phyloP scores from a whole-genome alignment of 1,140 invertebrate genomes.

The Bemisia tabaci region DNA sequence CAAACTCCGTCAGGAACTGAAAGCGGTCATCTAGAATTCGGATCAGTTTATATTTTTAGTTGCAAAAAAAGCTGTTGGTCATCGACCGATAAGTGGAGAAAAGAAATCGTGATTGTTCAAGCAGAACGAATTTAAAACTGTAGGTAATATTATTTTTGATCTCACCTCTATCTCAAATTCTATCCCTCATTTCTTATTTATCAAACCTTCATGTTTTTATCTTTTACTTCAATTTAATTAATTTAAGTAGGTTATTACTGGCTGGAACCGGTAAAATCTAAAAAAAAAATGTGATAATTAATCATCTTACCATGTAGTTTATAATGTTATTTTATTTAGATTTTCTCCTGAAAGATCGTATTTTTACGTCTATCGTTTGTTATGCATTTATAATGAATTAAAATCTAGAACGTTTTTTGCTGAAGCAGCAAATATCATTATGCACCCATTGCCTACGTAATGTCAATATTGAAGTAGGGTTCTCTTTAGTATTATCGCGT shows the following conservation, averaged over 20 bases:
- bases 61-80: constrained; percentile 74
- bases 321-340: not conserved
- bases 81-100: constrained; percentile 43
- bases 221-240: not conserved
- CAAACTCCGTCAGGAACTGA: constrained; percentile 31
- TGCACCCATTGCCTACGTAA: too few species aligned
- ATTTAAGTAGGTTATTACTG: not conserved
- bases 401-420: too few species aligned
- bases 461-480: too few species aligned
- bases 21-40: constrained; percentile 51
- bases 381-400: too few species aligned
- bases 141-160: not conserved
- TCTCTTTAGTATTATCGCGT: too few species aligned
- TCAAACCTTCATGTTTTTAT: not conserved
- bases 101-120: constrained; percentile 62
- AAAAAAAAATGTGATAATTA: too few species aligned
- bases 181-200: not conserved
- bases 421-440: too few species aligned
- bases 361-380: too few species aligned
- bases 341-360: too few species aligned
- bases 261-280: too few species aligned
- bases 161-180: not conserved
- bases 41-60: constrained; percentile 64
- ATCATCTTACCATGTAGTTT: not conserved
- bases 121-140: constrained; percentile 38